Evolutionary conservation across 2,113 vertebrate species (phyloP), one percentile per base, ranked within the genome.

Genomic region (Petromus typicus): DNA sequence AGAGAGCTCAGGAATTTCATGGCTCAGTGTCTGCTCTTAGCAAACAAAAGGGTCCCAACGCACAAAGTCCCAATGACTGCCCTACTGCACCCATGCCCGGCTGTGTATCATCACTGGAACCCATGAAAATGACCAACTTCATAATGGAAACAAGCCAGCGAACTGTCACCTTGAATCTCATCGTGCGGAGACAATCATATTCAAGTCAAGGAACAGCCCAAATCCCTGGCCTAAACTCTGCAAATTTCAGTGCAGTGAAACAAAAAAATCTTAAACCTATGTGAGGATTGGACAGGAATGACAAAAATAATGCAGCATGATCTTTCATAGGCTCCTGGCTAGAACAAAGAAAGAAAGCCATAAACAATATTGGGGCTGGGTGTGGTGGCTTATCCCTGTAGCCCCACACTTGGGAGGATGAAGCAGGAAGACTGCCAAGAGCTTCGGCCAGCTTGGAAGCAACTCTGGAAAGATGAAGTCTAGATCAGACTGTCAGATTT

Each of bases 241-340:
- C 75, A 63, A 89, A 57, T 4, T 27, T 32, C 45, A 87, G 4
- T 64, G 59, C 22, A 16, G 17, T 12, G 40, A 34, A 34, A 88
- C 61, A 59, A 63, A 63, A 59, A 57, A 20, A 8, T 12, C 23
- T 7, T 27, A 22, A 12, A 45, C 37, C 20, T 51, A 32, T 3
- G 1, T 37, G 37, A 94, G 51, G 59, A n/a, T 23, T 14, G 89
- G 43, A 48, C 25, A 45, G 0, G 4, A 79, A 34, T 37, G 2
- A 61, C 30, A 73, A n/a, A 4, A 0, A 4, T 7, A 86, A n/a
- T 0, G 51, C 14, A 59, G 18, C 0, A 0, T 57, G 45, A 13
- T 25, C 71, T 30, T 14, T 32, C 45, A 23, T 0, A 40, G 51
- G 67, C 16, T 73, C 37, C n/a, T 25, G 43, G 32, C 7, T 48